A percentile compares a stretch with the other conserved stretches of the same genome.
Conservation (phyloP, 1,140 invertebrate genomes). For the Pectinophora gossypiella region DNA sequence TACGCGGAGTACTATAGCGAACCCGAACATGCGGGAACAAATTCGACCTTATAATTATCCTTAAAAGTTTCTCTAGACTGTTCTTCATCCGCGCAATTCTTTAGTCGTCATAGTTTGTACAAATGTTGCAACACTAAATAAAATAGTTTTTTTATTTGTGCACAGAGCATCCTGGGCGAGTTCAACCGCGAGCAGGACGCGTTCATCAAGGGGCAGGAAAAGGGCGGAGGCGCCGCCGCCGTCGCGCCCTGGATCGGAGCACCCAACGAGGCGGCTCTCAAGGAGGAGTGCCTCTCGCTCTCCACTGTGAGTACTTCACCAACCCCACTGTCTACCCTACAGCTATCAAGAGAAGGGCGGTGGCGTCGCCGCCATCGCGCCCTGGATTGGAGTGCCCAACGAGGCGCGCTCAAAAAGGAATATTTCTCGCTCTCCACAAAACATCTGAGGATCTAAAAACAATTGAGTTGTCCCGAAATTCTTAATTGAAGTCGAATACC, state of each 20-base stretch:
- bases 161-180: slow-evolving; percentile 94
- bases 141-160: slow-evolving; percentile 25
- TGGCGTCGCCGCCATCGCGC: slow-evolving; percentile 87
- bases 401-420: slow-evolving; percentile 94
- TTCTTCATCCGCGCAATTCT: no score
- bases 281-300: slow-evolving; percentile 95
- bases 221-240: slow-evolving; percentile 82
- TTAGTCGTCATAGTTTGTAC: no score
- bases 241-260: slow-evolving; percentile 95
- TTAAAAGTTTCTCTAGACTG: no score
- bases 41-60: no score
- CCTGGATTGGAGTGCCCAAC: slow-evolving; percentile 94
- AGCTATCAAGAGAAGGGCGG: slow-evolving; percentile 84
- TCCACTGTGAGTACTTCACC: slow-evolving; percentile 86
- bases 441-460: no score
- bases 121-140: no score
- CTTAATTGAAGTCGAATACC: no score
- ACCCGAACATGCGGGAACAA: no score
- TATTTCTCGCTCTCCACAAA: slow-evolving; percentile 94
- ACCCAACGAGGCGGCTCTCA: slow-evolving; percentile 91
- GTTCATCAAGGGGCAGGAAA: slow-evolving; percentile 91
- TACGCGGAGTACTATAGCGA: no score
- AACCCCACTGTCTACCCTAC: no score
- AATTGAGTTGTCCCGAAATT: no score
- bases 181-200: slow-evolving; percentile 98